Percentiles rank a stretch among this genome's conserved stretches.
phyloP scores from a whole-genome alignment of 2,888 invertebrate genomes.

The Sinhomidia bicolor region DNA sequence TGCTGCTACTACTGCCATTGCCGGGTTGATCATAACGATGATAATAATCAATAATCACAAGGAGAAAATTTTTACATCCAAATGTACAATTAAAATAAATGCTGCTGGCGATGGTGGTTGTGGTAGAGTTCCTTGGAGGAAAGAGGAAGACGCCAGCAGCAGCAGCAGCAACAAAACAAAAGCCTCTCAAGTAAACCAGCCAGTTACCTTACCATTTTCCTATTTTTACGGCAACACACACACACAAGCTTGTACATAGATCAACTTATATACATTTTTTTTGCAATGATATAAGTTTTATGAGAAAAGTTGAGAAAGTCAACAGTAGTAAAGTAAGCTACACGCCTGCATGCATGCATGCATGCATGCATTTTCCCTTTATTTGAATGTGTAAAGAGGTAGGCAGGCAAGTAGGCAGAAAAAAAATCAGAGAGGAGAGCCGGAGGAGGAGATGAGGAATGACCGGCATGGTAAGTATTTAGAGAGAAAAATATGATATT shows the following conservation, averaged over 20 bases:
- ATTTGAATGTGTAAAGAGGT: neutral
- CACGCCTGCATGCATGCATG: neutral
- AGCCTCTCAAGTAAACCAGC: neutral
- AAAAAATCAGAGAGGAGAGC: slow-evolving; percentile 15
- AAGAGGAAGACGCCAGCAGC: slow-evolving; percentile 38
- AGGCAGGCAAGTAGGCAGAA: slow-evolving; percentile 19
- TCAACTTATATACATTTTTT: neutral
- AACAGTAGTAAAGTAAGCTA: neutral
- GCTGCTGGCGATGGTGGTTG: slow-evolving; percentile 30
- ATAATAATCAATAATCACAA: slow-evolving; percentile 69
- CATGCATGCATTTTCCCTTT: neutral
- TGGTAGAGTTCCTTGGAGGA: neutral
- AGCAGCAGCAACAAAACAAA: neutral
- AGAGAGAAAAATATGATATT: slow-evolving; percentile 6
- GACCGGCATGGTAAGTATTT: neutral
- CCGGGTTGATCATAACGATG: slow-evolving; percentile 28
- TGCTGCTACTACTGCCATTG: neutral
- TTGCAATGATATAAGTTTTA: slow-evolving; percentile 2
- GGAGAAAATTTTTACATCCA: slow-evolving; percentile 36
- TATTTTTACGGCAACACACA: neutral
- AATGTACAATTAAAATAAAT: slow-evolving; percentile 58
- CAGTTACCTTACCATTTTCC: neutral
- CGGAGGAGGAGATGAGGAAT: slow-evolving; percentile 7
- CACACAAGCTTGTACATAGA: neutral
- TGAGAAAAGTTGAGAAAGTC: slow-evolving; percentile 12